Conservation (phyloP, 92 coral and sea anemone genomes). For the Plumapathes pennacea region DNA sequence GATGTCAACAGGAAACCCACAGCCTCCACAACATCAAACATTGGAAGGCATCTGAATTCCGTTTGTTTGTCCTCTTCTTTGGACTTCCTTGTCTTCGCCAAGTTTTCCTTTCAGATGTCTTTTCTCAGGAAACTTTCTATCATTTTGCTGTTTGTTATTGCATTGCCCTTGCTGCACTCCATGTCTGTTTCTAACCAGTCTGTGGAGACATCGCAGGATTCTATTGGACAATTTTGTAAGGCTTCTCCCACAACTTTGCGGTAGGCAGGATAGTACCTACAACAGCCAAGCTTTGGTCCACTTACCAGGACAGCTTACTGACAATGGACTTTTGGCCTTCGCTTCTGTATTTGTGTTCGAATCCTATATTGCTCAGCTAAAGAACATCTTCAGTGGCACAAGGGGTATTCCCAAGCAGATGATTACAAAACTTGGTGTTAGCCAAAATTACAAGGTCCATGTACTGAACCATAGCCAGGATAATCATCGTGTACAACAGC, state of each 20-base stretch:
- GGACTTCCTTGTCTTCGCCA: slow-evolving; percentile 17
- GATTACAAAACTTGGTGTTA: background rate
- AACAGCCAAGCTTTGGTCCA: slow-evolving; percentile 32
- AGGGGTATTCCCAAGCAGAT: slow-evolving; percentile 21
- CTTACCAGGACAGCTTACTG: slow-evolving; percentile 10
- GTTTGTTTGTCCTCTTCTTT: slow-evolving; percentile 4
- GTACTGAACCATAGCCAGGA: slow-evolving; percentile 7
- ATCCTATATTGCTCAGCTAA: slow-evolving; percentile 14
- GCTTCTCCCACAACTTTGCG: slow-evolving; percentile 18
- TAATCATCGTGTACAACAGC: background rate
- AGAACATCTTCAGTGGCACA: slow-evolving; percentile 24
- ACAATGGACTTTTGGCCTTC: slow-evolving; percentile 7
- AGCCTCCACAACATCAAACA: background rate
- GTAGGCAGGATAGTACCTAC: slow-evolving; percentile 10
- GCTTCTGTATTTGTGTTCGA: slow-evolving; percentile 39
- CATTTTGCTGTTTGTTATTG: too few relatives aligned
- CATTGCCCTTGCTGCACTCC: too few relatives aligned
- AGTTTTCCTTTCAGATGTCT: background rate
- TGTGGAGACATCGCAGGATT: too few relatives aligned
- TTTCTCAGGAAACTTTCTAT: background rate
- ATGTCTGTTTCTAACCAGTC: too few relatives aligned
- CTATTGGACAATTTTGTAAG: slow-evolving; percentile 27
- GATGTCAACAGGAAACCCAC: slow-evolving; percentile 8
- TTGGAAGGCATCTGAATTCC: slow-evolving; percentile 27
- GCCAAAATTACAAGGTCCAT: background rate